A percentile compares a stretch with the other conserved stretches of the same genome.
phyloP scores from a whole-genome alignment of 2,113 vertebrate genomes.

The Syngnathus scovelli region DNA sequence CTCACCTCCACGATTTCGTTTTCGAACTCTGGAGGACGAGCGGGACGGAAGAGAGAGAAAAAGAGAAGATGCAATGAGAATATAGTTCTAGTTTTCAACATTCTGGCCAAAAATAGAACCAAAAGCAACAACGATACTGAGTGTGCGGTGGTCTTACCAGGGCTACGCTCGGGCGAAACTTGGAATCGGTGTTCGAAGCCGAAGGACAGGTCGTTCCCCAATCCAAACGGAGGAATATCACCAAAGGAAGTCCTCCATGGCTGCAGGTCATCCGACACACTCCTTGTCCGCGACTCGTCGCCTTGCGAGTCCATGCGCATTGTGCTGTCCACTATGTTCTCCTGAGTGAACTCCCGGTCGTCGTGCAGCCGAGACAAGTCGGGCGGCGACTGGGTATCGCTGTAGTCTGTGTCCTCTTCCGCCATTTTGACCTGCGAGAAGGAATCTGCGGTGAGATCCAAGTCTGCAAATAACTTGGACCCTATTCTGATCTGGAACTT shows the following conservation, averaged over 20 bases:
- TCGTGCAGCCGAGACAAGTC: conserved; percentile 30
- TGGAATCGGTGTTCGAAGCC: conserved; percentile 49
- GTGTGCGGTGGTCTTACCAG: conserved; percentile 43
- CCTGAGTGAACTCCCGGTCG: conserved; percentile 65
- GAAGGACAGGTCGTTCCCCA: conserved; percentile 17
- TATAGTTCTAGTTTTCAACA: no score
- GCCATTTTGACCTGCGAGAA: conserved; percentile 63
- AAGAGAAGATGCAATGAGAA: conserved; percentile 10
- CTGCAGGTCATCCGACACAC: background rate
- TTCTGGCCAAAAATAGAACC: background rate
- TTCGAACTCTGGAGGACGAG: conserved; percentile 35
- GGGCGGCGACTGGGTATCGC: conserved; percentile 40
- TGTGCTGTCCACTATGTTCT: conserved; percentile 75
- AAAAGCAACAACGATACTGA: background rate
- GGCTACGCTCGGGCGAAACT: conserved; percentile 61
- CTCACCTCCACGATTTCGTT: conserved; percentile 67
- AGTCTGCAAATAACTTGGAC: background rate
- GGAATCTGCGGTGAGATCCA: background rate
- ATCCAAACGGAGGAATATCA: conserved; percentile 30
- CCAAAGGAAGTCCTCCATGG: background rate
- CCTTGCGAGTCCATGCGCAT: conserved; percentile 47
- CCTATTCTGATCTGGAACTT: background rate
- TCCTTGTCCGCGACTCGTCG: conserved; percentile 61
- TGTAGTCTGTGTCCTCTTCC: conserved; percentile 67
- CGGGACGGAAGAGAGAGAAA: conserved; percentile 7